Percentiles rank a stretch among this genome's conserved stretches.
phyloP scores from a whole-genome alignment of 2,888 invertebrate genomes.

The Pristionchus japonicus region DNA sequence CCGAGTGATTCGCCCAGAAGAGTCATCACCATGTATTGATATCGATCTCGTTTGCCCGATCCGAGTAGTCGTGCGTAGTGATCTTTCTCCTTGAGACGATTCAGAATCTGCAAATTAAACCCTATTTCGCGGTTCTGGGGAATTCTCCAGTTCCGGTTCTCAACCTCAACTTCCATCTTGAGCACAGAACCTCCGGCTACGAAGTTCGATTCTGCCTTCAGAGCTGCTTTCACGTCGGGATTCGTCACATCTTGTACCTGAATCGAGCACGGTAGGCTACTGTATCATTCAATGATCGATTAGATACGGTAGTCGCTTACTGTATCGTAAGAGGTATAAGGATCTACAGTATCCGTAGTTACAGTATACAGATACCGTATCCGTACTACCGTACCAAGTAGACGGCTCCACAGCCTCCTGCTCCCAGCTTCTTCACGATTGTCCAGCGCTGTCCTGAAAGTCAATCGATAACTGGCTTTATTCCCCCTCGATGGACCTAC shows the following conservation, averaged over 20 bases:
- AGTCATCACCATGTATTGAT: constrained; percentile 69
- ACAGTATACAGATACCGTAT: not conserved
- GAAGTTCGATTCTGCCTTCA: constrained; percentile 41
- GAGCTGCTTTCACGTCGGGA: not conserved
- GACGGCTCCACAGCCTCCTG: constrained; percentile 44
- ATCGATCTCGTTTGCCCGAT: constrained; percentile 58
- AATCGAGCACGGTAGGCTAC: not conserved
- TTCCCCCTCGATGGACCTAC: not conserved
- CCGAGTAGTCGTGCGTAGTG: constrained; percentile 63
- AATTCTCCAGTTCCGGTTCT: not conserved
- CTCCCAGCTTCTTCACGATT: constrained; percentile 38
- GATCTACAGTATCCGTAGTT: too few species aligned
- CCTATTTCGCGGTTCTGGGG: not conserved
- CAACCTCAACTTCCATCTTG: constrained; percentile 42
- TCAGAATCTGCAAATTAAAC: not conserved
- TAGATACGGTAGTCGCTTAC: too few species aligned
- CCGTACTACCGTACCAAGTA: constrained; percentile 25
- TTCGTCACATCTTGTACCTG: constrained; percentile 34
- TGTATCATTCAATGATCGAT: too few species aligned
- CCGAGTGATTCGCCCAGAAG: constrained; percentile 64
- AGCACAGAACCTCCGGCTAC: constrained; percentile 33
- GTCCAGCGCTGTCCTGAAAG: constrained; percentile 1
- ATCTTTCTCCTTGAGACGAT: constrained; percentile 48
- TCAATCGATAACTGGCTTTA: not conserved
- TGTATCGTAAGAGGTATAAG: too few species aligned